These are phyloP conservation scores for Stomatorhinus ivindoensis DNA, from an alignment of 2,113 vertebrate genomes.

Conservation along the genomic window DNA sequence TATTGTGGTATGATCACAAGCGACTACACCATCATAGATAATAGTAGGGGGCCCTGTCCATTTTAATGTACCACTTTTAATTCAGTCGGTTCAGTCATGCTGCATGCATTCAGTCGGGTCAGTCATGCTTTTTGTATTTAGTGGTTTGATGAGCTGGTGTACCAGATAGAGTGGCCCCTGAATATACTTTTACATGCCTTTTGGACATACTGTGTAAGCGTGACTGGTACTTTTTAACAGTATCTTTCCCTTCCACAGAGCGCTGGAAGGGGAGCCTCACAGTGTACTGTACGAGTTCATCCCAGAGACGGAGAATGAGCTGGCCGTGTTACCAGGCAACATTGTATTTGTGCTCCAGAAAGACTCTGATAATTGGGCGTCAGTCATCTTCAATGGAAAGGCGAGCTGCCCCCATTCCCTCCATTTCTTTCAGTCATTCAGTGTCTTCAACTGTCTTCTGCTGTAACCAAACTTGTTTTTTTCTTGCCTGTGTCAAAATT, in stretches of 20 bases:
- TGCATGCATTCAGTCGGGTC: background rate
- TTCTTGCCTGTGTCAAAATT: background rate
- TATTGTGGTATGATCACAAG: background rate
- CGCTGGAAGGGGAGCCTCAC: constrained; percentile 78
- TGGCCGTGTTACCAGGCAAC: constrained; percentile 85
- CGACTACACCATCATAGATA: no score
- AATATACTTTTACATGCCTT: background rate
- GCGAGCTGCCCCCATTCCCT: constrained; percentile 46
- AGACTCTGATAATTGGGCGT: constrained; percentile 87
- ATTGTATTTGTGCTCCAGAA: constrained; percentile 90
- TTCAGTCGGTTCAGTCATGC: background rate
- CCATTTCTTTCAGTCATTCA: background rate
- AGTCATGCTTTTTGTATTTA: background rate
- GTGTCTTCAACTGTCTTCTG: background rate
- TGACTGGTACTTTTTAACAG: background rate
- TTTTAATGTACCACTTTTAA: background rate
- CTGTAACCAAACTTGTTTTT: background rate
- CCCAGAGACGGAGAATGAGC: constrained; percentile 76
- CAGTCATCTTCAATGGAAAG: constrained; percentile 87
- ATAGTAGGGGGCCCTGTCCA: no score
- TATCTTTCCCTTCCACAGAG: constrained; percentile 53
- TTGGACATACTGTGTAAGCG: background rate
- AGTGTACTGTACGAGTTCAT: constrained; percentile 80
- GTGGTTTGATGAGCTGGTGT: background rate
- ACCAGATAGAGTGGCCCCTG: background rate